Evolutionary conservation across 2,888 invertebrate species (phyloP).

Genomic region (Stenodema calcarata): DNA sequence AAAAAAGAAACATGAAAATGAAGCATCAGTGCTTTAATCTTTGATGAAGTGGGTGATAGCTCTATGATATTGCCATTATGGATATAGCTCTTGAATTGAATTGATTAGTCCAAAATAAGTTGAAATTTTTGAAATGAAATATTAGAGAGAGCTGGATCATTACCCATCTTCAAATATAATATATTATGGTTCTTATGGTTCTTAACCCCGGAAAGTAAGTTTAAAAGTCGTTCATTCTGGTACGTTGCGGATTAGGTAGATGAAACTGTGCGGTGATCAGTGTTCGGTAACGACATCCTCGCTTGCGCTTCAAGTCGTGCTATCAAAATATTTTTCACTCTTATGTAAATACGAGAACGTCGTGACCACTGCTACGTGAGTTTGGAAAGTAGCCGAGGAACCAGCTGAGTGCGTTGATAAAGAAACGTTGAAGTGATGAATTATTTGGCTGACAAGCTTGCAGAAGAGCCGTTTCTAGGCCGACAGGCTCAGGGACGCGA

Average conservation of each 20-base stretch:
- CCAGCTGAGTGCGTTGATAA: slow-evolving; percentile 25
- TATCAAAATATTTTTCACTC: not conserved
- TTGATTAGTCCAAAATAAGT: too few relatives aligned
- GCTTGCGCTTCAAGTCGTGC: not conserved
- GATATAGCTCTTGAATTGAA: too few relatives aligned
- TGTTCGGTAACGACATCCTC: not conserved
- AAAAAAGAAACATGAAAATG: too few relatives aligned
- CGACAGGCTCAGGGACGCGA: not conserved
- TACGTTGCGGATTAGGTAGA: not conserved
- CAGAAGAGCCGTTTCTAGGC: not conserved
- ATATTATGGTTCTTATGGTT: too few relatives aligned
- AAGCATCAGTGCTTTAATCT: too few relatives aligned
- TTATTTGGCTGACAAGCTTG: slow-evolving; percentile 18
- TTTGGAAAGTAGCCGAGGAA: slow-evolving; percentile 11
- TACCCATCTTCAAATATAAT: too few relatives aligned
- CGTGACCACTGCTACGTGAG: slow-evolving; percentile 43
- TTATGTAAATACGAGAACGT: slow-evolving; percentile 35
- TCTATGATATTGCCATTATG: too few relatives aligned
- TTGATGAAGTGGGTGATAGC: too few relatives aligned
- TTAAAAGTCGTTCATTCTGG: not conserved
- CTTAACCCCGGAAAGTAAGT: too few relatives aligned
- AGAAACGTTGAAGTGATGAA: slow-evolving; percentile 14
- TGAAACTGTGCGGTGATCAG: not conserved
- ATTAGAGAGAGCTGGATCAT: too few relatives aligned
- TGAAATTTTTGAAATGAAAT: too few relatives aligned